A percentile compares a stretch with the other conserved stretches of the same genome.
Evolutionary conservation across 2,888 invertebrate species (phyloP).

Genomic region (Rotaria magnacalcarata): DNA sequence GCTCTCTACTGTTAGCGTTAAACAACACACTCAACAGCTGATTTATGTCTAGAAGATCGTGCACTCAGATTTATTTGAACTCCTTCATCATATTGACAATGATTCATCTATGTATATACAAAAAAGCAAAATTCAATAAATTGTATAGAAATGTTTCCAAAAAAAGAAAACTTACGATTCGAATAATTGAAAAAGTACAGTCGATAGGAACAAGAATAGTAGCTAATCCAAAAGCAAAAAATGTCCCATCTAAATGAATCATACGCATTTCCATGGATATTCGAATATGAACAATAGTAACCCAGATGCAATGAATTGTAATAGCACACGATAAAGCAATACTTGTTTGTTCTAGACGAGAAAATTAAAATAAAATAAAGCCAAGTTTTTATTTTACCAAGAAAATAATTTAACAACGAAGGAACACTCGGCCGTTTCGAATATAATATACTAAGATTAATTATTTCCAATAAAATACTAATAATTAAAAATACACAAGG

Average conservation of each 20-base stretch:
- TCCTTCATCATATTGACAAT: neutral
- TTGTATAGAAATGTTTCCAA: neutral
- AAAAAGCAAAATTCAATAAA: neutral
- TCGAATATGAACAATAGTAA: neutral
- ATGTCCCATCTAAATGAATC: neutral
- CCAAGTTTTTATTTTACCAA: neutral
- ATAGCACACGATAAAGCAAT: neutral
- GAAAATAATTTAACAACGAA: neutral
- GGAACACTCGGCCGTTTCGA: neutral
- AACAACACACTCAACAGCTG: neutral
- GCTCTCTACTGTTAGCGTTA: too few species aligned
- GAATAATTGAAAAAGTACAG: neutral
- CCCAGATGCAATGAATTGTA: slow-evolving; percentile 1
- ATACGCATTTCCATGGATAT: neutral
- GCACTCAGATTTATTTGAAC: neutral
- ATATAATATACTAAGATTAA: neutral
- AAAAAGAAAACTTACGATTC: neutral
- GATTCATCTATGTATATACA: neutral
- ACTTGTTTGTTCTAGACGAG: neutral
- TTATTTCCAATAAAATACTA: neutral
- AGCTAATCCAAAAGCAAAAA: neutral
- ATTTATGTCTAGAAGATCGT: neutral
- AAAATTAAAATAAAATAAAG: neutral
- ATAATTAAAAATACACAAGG: neutral
- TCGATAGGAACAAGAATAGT: neutral